These are phyloP conservation scores for Rotaria macrura DNA, from an alignment of 2,888 invertebrate species.

Conservation along the genomic window DNA sequence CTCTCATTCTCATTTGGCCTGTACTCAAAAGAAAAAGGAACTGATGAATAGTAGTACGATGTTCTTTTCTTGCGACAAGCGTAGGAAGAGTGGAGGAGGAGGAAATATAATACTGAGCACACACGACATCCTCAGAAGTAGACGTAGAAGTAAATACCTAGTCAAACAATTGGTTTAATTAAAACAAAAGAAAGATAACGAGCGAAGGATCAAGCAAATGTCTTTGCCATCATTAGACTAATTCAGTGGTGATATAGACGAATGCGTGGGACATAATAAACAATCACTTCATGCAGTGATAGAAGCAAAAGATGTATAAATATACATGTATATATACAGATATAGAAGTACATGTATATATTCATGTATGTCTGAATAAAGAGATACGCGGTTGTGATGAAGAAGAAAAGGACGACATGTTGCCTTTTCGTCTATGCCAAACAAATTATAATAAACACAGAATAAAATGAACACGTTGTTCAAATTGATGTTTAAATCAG, in stretches of 20 bases:
- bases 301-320: neutral
- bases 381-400: neutral
- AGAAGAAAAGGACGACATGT: neutral
- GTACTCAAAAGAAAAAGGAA: neutral
- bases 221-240: constrained; percentile 12
- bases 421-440: neutral
- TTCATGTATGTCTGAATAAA: neutral
- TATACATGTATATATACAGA: neutral
- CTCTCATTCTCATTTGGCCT: neutral
- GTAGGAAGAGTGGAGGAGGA: neutral
- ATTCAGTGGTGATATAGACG: neutral
- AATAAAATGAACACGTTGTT: neutral
- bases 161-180: constrained; percentile 1
- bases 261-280: neutral
- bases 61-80: neutral
- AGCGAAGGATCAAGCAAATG: neutral
- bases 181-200: neutral
- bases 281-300: neutral
- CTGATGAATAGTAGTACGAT: neutral
- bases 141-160: neutral
- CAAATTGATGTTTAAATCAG: neutral
- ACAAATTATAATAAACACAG: neutral
- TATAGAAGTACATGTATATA: neutral
- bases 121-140: neutral
- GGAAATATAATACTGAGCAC: neutral